Percentiles rank a stretch among this genome's conserved stretches.
phyloP scores from a whole-genome alignment of 2,797 vertebrate genomes.

The Coranthus polyacanthus region DNA sequence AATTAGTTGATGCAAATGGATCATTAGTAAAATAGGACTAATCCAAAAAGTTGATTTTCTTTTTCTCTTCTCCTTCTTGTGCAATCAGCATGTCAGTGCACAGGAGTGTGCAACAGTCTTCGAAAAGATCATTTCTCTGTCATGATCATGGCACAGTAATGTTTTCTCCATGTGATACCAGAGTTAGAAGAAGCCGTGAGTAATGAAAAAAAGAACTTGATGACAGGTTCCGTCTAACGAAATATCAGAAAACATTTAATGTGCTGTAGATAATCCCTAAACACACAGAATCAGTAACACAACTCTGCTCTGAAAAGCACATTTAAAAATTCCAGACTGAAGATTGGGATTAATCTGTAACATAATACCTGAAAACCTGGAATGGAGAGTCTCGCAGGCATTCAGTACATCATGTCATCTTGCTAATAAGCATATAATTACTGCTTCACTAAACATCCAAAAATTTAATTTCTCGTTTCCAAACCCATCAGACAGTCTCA shows the following conservation, averaged over 20 bases:
- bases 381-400: constrained; percentile 19
- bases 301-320: constrained; percentile 15
- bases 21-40: background rate
- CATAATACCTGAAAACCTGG: constrained; percentile 38
- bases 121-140: background rate
- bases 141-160: background rate
- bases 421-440: constrained; percentile 53
- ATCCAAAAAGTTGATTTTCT: background rate
- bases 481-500: constrained; percentile 37
- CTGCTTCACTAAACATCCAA: constrained; percentile 32
- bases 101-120: background rate
- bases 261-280: constrained; percentile 25
- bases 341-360: constrained; percentile 18
- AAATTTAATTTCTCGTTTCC: constrained; percentile 52
- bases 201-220: background rate
- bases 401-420: constrained; percentile 47
- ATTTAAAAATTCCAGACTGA: constrained; percentile 39
- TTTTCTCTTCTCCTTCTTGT: constrained; percentile 5
- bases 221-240: constrained; percentile 15
- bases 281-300: constrained; percentile 27
- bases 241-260: constrained; percentile 34
- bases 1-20: no score
- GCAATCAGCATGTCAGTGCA: background rate
- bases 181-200: background rate
- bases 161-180: constrained; percentile 21